These are phyloP conservation scores for Tenualosa thibaudeaui DNA, from an alignment of 2,797 vertebrate genomes.

Conservation along the genomic window DNA sequence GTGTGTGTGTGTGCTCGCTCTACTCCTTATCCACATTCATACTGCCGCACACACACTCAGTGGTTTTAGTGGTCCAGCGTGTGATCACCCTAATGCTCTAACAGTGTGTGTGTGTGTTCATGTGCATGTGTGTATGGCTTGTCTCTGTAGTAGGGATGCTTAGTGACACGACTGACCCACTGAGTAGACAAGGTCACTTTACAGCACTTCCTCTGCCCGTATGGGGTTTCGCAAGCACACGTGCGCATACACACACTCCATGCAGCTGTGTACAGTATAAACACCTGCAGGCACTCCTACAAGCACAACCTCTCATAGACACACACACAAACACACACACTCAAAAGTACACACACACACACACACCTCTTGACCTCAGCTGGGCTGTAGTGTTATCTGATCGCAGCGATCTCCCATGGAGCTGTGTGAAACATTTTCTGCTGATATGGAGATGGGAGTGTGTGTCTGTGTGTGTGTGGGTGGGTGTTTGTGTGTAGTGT, in stretches of 20 bases:
- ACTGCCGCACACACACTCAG: background rate
- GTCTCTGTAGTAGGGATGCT: background rate
- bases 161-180: background rate
- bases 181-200: background rate
- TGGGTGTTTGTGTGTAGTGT: constrained; percentile 24
- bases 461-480: background rate
- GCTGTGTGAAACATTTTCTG: constrained; percentile 47
- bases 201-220: constrained; percentile 28
- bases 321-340: constrained; percentile 3
- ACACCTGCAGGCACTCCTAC: background rate
- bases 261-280: background rate
- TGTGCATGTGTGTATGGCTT: background rate
- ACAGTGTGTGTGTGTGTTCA: too few species aligned
- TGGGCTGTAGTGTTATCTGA: constrained; percentile 40
- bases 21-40: background rate
- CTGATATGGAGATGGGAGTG: constrained; percentile 40
- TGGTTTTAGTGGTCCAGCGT: background rate
- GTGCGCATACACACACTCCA: background rate
- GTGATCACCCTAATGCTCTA: background rate
- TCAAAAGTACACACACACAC: constrained; percentile 18
- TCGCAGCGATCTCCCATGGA: constrained; percentile 46
- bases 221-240: constrained; percentile 46
- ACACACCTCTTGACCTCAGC: constrained; percentile 32
- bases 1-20: background rate
- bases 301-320: background rate